Evolutionary conservation across 2,797 vertebrate species (phyloP), one percentile per base, ranked within the genome.

Genomic region (Agapornis canus): DNA sequence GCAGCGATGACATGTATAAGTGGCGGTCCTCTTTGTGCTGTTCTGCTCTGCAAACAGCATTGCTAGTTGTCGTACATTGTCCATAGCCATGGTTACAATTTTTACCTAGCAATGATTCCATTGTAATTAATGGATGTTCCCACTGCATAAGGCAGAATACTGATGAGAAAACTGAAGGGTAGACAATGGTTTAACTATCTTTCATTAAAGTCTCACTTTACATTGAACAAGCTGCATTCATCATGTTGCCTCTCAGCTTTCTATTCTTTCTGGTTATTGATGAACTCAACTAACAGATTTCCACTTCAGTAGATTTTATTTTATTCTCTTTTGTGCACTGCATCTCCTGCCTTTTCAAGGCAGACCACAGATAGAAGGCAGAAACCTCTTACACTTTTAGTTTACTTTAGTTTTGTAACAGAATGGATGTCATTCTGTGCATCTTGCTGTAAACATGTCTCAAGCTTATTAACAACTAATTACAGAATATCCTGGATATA

Each of bases 11-110:
- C 90, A 94, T 13, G 65, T 42, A 9, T 10, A 82, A 94, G 86
- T 37, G 82, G 71, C 26, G 1, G 59, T 45, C 52, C 66, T 60
- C 72, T 82, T 79, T 75, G 57, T 73, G 75, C 1, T 3, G 54
- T 22, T 70, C 13, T 15, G 32, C 73, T 20, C 65, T 1, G 3
- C 13, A 0, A 79, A 75, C 86, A 52, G 71, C 69, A 75, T 40
- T 40, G 84, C 82, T 56, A 94, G 70, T 18, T 42, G 51, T 39
- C 1, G 2, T 15, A 63, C 70, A 94, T 86, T 80, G 52, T 22
- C 94, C 80, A 93, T 22, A 96, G 63, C 91, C 91, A 94, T 90
- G 87, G 87, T 94, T 92, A 96, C 91, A 93, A 88, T 90, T 95
- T 94, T 86, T 88, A 94, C 85, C 79, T 95, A 47, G 65, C 29